Base-by-base conservation (phyloP, 1,140 invertebrate genomes). In the Megathymus violae region DNA sequence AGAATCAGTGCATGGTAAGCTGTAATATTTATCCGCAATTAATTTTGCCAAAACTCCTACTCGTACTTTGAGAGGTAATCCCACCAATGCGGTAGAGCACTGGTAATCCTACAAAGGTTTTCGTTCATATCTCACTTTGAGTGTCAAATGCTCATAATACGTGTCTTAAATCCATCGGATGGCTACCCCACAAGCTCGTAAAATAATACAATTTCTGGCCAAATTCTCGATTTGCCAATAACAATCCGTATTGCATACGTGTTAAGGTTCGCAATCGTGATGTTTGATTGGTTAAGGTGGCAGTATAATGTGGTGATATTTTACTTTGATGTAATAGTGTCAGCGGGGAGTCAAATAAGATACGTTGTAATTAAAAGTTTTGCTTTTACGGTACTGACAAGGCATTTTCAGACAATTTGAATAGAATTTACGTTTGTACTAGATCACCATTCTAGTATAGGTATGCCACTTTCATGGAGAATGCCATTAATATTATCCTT, bases 131-230 rank as follows among this genome's bases (percentile, higher is more conserved):
- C 76, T 76, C 79, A 81, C 78, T 82, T 78, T 67, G 60, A 77
- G 79, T 80, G 78, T 84, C 77, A 75, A 79, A 82, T 80, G 54
- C 69, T 75, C 67, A 69, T 74, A 76, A 74, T 71, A 82, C 79
- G 74, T 64, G 71, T 59, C 74, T 64, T 62, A 75, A 80, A 81
- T 71, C 76, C 72, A 70, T 60, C 66, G 69, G 73, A 79, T 85
- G 82, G 81, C 71, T 74, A 76, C 71, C 73, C 61, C 73, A 64
- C 64, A 41, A 41, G 44, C 41, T 31, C 17, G 16, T 17, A 46
- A n/a, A 13, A 46, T 0, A 6, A 14, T 59, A 22, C 19, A 3
- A 13, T 36, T 59, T 0, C n/a, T 0, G 10, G 1, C 11, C 0
- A 13, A 19, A 14, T 31, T 19, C 0, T 17, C 4, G n/a, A n/a